Conservation (phyloP, 1,140 invertebrate genomes). For the Lepidurus arcticus region DNA sequence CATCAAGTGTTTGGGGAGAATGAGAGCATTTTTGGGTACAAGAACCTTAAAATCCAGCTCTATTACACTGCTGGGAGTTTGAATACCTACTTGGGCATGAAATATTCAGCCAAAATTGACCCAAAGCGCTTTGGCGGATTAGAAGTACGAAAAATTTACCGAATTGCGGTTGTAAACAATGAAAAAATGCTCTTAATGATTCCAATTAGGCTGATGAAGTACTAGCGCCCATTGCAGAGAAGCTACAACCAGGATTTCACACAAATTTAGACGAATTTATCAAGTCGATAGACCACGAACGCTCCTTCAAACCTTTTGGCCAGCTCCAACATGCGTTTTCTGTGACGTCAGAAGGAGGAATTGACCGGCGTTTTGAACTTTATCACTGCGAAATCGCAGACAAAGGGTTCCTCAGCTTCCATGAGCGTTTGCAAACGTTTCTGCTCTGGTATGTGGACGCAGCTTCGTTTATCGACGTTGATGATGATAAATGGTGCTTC, state of each 20-base stretch:
- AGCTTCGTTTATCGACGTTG: slow-evolving; percentile 81
- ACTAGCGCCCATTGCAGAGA: slow-evolving; percentile 57
- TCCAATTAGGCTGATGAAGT: slow-evolving; percentile 70
- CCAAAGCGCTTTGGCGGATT: slow-evolving; percentile 45
- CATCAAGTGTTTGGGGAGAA: slow-evolving; percentile 90
- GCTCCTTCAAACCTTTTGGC: slow-evolving; percentile 64
- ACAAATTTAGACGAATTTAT: slow-evolving; percentile 66
- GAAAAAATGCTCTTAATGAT: slow-evolving; percentile 24
- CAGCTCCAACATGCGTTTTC: slow-evolving; percentile 56
- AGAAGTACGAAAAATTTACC: slow-evolving; percentile 11
- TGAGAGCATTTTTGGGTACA: slow-evolving; percentile 90
- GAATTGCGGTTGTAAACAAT: too few species aligned
- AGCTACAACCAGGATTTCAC: slow-evolving; percentile 53
- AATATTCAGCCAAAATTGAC: slow-evolving; percentile 58
- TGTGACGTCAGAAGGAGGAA: slow-evolving; percentile 34
- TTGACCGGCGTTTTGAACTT: slow-evolving; percentile 63
- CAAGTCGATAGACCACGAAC: slow-evolving; percentile 59
- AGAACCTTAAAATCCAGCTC: slow-evolving; percentile 69
- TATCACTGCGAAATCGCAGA: slow-evolving; percentile 64
- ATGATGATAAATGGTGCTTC: slow-evolving; percentile 87
- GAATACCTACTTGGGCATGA: slow-evolving; percentile 62
- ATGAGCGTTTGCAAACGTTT: slow-evolving; percentile 81
- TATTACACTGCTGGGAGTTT: slow-evolving; percentile 76
- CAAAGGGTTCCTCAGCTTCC: slow-evolving; percentile 70
- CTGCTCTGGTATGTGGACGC: slow-evolving; percentile 94